These are phyloP conservation scores for Hemithea aestivaria DNA, from an alignment of 2,888 invertebrate species.

Conservation along the genomic window DNA sequence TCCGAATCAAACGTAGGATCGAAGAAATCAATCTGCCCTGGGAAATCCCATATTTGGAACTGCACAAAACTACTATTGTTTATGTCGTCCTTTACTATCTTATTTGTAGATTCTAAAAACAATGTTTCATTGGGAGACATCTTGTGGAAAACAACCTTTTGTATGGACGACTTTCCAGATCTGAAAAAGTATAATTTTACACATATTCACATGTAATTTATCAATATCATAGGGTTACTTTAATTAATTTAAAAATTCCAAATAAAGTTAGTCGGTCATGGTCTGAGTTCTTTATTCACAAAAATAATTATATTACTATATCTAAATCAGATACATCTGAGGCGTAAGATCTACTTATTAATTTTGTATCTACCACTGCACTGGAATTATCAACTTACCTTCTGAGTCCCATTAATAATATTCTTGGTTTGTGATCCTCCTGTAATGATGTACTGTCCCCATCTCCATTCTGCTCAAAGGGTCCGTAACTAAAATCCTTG, in stretches of 20 bases:
- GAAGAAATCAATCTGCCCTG: conserved; percentile 98
- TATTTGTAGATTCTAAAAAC: conserved; percentile 98
- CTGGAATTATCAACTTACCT: too few relatives aligned
- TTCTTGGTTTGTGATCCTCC: conserved; percentile 93
- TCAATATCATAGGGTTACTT: too few relatives aligned
- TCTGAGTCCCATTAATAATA: conserved; percentile 95
- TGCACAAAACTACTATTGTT: conserved; percentile 98
- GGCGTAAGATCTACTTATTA: too few relatives aligned
- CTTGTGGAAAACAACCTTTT: conserved; percentile 99
- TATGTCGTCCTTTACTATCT: conserved; percentile 98
- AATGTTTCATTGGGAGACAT: conserved; percentile 99
- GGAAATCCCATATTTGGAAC: conserved; percentile 99
- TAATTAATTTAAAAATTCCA: too few relatives aligned
- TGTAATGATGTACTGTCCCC: conserved; percentile 79
- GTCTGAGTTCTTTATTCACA: too few relatives aligned
- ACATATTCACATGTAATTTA: too few relatives aligned
- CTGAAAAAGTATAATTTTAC: too few relatives aligned
- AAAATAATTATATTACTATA: too few relatives aligned
- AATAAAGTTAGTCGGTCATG: too few relatives aligned
- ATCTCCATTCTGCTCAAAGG: conserved; percentile 90
- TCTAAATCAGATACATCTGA: too few relatives aligned
- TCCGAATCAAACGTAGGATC: conserved; percentile 97
- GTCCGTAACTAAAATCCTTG: conserved; percentile 95
- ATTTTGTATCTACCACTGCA: too few relatives aligned
- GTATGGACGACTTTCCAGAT: conserved; percentile 99